Evolutionary conservation across 2,797 vertebrate genomes (phyloP), one percentile per base, ranked within the genome.

Genomic region (Cuculus canorus): DNA sequence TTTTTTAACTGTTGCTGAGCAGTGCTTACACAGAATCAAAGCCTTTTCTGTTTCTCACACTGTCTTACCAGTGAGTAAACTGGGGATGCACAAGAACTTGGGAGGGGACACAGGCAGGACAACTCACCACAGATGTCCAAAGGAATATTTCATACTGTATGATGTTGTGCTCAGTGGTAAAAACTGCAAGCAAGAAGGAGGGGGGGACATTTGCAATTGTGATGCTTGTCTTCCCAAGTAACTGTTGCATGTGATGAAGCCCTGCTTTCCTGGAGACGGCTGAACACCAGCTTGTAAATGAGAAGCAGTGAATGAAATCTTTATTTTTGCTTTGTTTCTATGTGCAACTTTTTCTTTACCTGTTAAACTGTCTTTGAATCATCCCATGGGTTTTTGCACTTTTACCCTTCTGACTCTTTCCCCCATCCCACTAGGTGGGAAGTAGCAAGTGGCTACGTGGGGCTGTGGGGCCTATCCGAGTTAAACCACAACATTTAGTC

Each of bases 191-290:
- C 7, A 69, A 45, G 27, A 53, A 73, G 35, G 9, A 86, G 39
- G 39, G 39, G 39, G 7, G 41, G 16, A 43, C 43, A 43, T 43
- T 43, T 43, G 43, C 15, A 30, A 8, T n/a, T 6, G 52, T 3
- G 5, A 3, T 0, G 1, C 43, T 57, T 80, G 13, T 47, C n/a
- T 82, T 73, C 39, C 32, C 24, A 53, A 45, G 28, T 39, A 17
- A 28, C 18, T 5, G 1, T 25, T 47, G 39, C 39, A 39, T 1
- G 1, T 27, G 8, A 48, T 15, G 4, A 13, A 75, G 2, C 23
- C 19, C 19, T 54, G 9, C 17, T 75, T 27, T 75, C 10, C 41
- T 82, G 48, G 30, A 48, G 5, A 35, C 12, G 8, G 14, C 10
- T 69, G 8, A 82, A 68, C 30, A 35, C 11, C n/a, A 43, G n/a